phyloP scores from a whole-genome alignment of 2,797 vertebrate genomes.

The Muraenolepis orangiensis region DNA sequence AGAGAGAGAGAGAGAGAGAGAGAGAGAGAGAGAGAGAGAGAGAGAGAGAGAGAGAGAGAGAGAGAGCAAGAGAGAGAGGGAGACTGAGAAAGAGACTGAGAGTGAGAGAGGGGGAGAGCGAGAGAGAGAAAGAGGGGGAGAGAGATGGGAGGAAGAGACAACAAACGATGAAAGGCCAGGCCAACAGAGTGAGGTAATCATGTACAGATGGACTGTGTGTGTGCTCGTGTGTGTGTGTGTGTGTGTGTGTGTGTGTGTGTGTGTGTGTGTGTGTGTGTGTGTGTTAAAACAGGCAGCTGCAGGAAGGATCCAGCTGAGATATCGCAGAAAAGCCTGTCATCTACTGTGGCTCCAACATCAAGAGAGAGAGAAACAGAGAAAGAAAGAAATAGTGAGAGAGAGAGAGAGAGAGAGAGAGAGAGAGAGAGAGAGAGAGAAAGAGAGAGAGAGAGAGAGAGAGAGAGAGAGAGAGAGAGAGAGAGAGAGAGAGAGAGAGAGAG shows the following conservation, averaged over 20 bases:
- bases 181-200: slow-evolving; percentile 59
- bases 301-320: slow-evolving; percentile 67
- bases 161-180: slow-evolving; percentile 49
- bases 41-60: slow-evolving; percentile 21
- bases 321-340: slow-evolving; percentile 68
- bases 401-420: not conserved
- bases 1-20: not conserved
- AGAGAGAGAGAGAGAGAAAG: slow-evolving; percentile 4
- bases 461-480: not conserved
- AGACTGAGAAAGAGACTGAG: slow-evolving; percentile 32
- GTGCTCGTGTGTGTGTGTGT: slow-evolving; percentile 17
- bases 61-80: not conserved
- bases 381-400: not conserved
- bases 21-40: slow-evolving; percentile 21
- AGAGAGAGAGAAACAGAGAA: slow-evolving; percentile 19
- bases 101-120: not conserved
- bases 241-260: slow-evolving; percentile 32
- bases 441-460: not conserved
- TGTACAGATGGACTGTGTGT: slow-evolving; percentile 57
- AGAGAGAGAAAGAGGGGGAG: slow-evolving; percentile 6
- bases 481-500: not conserved
- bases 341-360: slow-evolving; percentile 61
- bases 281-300: slow-evolving; percentile 53
- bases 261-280: slow-evolving; percentile 31
- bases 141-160: slow-evolving; percentile 36